These are phyloP conservation scores for Cygnus buccinator DNA, from an alignment of 2,113 vertebrate genomes.

Conservation along the genomic window DNA sequence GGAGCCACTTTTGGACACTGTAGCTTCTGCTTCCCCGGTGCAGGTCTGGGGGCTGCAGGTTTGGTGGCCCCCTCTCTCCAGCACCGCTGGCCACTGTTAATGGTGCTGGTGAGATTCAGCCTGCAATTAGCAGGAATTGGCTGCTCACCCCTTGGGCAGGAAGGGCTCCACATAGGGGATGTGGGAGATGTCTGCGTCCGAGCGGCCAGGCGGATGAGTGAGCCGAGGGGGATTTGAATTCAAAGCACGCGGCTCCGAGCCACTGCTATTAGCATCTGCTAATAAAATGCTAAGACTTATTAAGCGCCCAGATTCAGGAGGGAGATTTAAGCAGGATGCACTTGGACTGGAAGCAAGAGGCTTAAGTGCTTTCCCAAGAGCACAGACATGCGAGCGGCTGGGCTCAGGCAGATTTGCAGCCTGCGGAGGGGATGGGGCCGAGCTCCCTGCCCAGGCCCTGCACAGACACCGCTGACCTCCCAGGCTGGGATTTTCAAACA, in stretches of 20 bases:
- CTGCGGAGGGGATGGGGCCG: not conserved
- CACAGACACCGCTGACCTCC: not conserved
- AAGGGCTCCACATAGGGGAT: not conserved
- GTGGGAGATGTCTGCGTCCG: not conserved
- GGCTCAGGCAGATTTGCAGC: not conserved
- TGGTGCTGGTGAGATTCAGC: not conserved
- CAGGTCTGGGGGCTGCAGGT: not conserved
- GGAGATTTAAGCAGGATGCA: slow-evolving; percentile 6
- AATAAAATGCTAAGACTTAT: slow-evolving; percentile 48
- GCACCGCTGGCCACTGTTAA: not conserved
- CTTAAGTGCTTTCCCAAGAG: not conserved
- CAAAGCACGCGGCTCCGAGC: slow-evolving; percentile 11
- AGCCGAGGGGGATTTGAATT: slow-evolving; percentile 14
- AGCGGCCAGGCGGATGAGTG: not conserved
- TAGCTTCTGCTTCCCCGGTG: not conserved
- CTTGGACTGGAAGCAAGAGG: not conserved
- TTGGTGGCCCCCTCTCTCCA: not conserved
- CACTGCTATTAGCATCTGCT: slow-evolving; percentile 36
- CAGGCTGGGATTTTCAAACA: not conserved
- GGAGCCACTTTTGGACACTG: not conserved
- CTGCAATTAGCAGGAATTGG: not conserved
- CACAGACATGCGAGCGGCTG: not conserved
- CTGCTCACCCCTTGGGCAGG: not conserved
- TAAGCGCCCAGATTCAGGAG: not conserved
- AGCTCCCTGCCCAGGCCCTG: not conserved